Base-by-base conservation (phyloP, 2,888 invertebrate genomes). In the Galeopsomyia nigrocyanea region DNA sequence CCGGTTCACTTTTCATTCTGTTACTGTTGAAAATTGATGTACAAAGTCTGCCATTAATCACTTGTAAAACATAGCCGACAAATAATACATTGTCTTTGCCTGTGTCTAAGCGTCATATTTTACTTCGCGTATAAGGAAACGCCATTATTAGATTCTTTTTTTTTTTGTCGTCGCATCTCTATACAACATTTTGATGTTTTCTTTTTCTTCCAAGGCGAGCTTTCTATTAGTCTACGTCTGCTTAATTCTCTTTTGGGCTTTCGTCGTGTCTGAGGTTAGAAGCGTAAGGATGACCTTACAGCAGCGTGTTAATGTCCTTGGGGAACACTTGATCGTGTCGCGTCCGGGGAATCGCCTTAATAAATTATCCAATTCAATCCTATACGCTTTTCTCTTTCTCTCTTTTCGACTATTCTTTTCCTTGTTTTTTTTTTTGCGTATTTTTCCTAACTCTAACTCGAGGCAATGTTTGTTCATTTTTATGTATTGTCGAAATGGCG, bases 301-400 rank as follows among this genome's bases (percentile, higher is more conserved):
- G 14, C 19, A 9, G 31, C 17, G 19, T 21, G 57, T 55, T 72
- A 66, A 58, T 64, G 68, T 64, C 72, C 68, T 49, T 5, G 19
- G 68, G 64, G 72, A 60, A 60, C 72, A 68, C 68, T 73, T 73
- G 64, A 68, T 68, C 68, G 68, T 50, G 68, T 64, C 68, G 66
- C 60, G 50, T 49, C 64, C n/a, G 14, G 72, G 68, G 72, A 53
- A 64, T 60, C 58, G 26, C 55, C 60, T 49, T 68, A 68, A 73
- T 73, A 64, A 68, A 73, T 73, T 68, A 57, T 73, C 68, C 64
- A 64, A 68, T 73, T 73, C 68, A 73, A 68, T 68, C 68, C 64
- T 73, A 64, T 64, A 49, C 46, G 17, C 57, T 63, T 61, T 53
- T 66, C 26, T 26, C 26, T 55, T 60, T 71, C 55, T 50, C 5